Percentiles rank a stretch among this genome's conserved stretches.
Conservation (phyloP, 1,140 invertebrate species). For the Polypedilum vanderplanki region DNA sequence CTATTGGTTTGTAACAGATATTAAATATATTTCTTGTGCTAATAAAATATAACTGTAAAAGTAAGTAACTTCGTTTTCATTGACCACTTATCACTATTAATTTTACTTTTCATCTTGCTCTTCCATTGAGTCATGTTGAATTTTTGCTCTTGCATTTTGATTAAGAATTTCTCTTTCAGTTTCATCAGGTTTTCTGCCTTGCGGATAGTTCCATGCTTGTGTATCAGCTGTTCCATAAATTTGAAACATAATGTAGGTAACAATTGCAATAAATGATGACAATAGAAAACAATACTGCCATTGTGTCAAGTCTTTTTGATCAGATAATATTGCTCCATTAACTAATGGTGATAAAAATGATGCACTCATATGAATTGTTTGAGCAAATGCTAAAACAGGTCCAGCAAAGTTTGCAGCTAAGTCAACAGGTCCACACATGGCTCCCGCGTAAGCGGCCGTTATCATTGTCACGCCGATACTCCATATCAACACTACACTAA, state of each 20-base stretch:
- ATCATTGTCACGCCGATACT: slow-evolving; percentile 64
- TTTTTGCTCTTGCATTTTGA: neutral
- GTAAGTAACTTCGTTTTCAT: no score
- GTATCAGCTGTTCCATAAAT: slow-evolving; percentile 60
- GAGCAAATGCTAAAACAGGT: slow-evolving; percentile 63
- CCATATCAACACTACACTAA: slow-evolving; percentile 56
- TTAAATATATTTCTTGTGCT: no score
- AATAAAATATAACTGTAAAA: no score
- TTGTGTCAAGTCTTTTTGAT: slow-evolving; percentile 46
- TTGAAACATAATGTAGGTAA: slow-evolving; percentile 62
- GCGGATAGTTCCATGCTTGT: slow-evolving; percentile 55
- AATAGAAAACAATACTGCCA: slow-evolving; percentile 69
- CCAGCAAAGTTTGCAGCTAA: slow-evolving; percentile 66
- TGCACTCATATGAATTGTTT: slow-evolving; percentile 69
- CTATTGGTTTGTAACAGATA: no score
- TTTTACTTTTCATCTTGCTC: no score
- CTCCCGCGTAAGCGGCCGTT: slow-evolving; percentile 64
- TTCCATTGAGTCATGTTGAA: no score
- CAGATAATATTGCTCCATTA: slow-evolving; percentile 51
- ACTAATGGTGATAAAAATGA: slow-evolving; percentile 61
- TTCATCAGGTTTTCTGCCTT: neutral
- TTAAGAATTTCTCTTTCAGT: neutral
- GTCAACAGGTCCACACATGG: slow-evolving; percentile 69
- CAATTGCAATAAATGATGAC: slow-evolving; percentile 53
- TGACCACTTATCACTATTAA: no score